Evolutionary conservation across 2,113 vertebrate species (phyloP).

Genomic region (Xenopus laevis): DNA sequence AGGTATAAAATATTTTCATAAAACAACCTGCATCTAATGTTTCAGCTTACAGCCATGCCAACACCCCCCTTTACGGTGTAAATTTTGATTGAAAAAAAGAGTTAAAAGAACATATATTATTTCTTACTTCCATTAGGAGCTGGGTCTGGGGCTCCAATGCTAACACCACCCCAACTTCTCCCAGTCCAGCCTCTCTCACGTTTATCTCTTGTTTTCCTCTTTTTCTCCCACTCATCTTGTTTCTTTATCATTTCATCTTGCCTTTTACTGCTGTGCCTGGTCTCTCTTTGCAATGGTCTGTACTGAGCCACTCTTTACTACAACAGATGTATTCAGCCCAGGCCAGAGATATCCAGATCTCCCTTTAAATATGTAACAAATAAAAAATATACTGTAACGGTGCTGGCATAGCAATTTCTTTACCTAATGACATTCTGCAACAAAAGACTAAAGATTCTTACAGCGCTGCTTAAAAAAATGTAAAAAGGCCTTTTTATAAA

Average conservation of each 20-base stretch:
- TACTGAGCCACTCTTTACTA: constrained; percentile 58
- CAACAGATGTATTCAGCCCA: constrained; percentile 77
- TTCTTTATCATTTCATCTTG: constrained; percentile 66
- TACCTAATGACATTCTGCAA: not conserved
- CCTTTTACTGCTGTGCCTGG: constrained; percentile 68
- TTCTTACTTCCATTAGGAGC: constrained; percentile 86
- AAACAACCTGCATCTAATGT: too few relatives aligned
- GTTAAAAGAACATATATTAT: too few relatives aligned
- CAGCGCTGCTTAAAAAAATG: not conserved
- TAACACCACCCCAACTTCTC: constrained; percentile 79
- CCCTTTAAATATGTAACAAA: constrained; percentile 60
- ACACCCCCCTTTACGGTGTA: too few relatives aligned
- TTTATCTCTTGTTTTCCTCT: constrained; percentile 75
- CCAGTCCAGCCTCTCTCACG: constrained; percentile 89
- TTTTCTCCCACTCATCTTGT: constrained; percentile 80
- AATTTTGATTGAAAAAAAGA: too few relatives aligned
- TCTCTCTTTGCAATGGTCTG: constrained; percentile 67
- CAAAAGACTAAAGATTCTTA: not conserved
- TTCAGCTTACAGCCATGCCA: too few relatives aligned
- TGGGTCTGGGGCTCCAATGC: constrained; percentile 81
- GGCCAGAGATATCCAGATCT: constrained; percentile 87
- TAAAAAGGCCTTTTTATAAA: not conserved
- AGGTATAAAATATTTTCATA: too few relatives aligned
- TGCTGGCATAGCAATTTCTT: not conserved
- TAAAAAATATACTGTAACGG: not conserved